phyloP scores from a whole-genome alignment of 1,140 invertebrate species.

The Drosophila gunungcola region DNA sequence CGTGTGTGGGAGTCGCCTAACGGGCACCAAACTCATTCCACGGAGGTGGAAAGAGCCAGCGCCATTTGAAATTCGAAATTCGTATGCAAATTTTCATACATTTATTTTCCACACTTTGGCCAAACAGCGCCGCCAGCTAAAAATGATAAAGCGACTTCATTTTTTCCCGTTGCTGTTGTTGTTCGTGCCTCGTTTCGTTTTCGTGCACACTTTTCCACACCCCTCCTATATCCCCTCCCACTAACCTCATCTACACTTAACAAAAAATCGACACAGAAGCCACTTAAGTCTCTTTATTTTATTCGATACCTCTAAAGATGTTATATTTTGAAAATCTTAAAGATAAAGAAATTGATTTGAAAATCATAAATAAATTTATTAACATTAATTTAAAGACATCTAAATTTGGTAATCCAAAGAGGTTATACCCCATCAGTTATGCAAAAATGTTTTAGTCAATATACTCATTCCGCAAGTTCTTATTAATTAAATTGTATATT shows the following conservation, averaged over 20 bases:
- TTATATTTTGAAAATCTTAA: too few species aligned
- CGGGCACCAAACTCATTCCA: slow-evolving; percentile 27
- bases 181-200: slow-evolving; percentile 60
- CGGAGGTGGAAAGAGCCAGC: slow-evolving; percentile 30
- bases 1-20: slow-evolving; percentile 50
- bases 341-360: too few species aligned
- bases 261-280: not conserved
- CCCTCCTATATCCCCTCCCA: not conserved
- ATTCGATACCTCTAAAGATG: too few species aligned
- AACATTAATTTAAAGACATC: too few species aligned
- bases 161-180: slow-evolving; percentile 56
- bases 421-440: too few species aligned
- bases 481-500: too few species aligned
- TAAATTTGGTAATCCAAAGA: too few species aligned
- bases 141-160: slow-evolving; percentile 82
- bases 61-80: slow-evolving; percentile 76
- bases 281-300: too few species aligned
- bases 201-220: slow-evolving; percentile 49
- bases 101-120: slow-evolving; percentile 80
- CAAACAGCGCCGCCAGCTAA: slow-evolving; percentile 76
- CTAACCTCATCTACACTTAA: not conserved
- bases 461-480: too few species aligned
- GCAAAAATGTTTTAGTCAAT: too few species aligned
- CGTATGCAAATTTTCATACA: slow-evolving; percentile 80
- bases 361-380: too few species aligned